phyloP scores from a whole-genome alignment of 37 sponge, comb jelly and placozoan species.

The Spongia lamella region DNA sequence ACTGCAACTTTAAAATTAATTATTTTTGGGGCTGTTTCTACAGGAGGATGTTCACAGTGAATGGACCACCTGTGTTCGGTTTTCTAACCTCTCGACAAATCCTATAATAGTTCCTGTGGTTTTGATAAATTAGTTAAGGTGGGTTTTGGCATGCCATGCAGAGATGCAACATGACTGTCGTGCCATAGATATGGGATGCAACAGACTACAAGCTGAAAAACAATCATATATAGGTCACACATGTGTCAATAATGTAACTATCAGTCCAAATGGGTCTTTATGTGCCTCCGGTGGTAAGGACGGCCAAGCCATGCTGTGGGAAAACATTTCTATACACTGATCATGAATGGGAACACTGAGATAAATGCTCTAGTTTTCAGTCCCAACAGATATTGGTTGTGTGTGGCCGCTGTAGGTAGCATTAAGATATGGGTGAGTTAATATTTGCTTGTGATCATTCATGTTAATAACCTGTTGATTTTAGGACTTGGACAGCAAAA shows the following conservation, averaged over 20 bases:
- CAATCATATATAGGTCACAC: slow-evolving; percentile 97
- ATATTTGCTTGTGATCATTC: no score
- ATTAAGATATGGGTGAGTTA: slow-evolving; percentile 92
- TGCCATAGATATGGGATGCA: slow-evolving; percentile 89
- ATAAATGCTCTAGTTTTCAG: slow-evolving; percentile 96
- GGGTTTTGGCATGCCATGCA: background rate
- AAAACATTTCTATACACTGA: slow-evolving; percentile 97
- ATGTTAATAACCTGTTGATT: no score
- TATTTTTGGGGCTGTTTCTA: background rate
- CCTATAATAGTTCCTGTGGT: slow-evolving; percentile 98
- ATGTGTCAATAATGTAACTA: slow-evolving; percentile 94
- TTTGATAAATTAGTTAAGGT: slow-evolving; percentile 98
- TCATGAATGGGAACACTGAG: slow-evolving; percentile 68
- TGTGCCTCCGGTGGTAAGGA: slow-evolving; percentile 99
- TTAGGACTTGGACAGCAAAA: slow-evolving; percentile 96
- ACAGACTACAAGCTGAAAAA: slow-evolving; percentile 99
- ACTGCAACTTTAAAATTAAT: no score
- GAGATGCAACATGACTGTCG: no score
- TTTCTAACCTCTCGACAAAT: slow-evolving; percentile 94
- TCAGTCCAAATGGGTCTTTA: slow-evolving; percentile 98
- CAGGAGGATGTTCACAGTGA: slow-evolving; percentile 96
- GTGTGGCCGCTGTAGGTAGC: slow-evolving; percentile 89
- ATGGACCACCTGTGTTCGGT: slow-evolving; percentile 98
- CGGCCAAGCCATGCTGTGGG: slow-evolving; percentile 98
- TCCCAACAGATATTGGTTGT: slow-evolving; percentile 98